Evolutionary conservation across 1,140 invertebrate genomes (phyloP), one percentile per base, ranked within the genome.

Genomic region (Hypothenemus hampei): DNA sequence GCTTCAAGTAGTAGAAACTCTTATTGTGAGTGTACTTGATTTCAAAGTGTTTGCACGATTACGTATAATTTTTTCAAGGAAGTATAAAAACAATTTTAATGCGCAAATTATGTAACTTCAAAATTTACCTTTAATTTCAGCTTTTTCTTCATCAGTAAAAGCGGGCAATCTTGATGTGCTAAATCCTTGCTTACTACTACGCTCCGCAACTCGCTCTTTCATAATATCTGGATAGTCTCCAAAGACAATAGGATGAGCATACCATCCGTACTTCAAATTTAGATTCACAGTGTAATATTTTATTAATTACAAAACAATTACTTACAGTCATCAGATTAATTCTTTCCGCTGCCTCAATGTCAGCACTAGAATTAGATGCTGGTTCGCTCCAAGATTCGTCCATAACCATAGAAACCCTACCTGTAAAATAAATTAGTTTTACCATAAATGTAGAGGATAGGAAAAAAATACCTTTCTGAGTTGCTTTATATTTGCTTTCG

Each of bases 211-310:
- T 22, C 73, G 73, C 19, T 78, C 65, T 55, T 77, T 79, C 69
- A 86, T 75, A 15, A 80, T 68, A 47, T 69, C 55, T 2, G 83
- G 82, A 63, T 83, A 86, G 59, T 85, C 78, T 6, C 83, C 83
- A 11, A 68, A 64, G 59, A 78, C 81, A 41, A 86, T 79, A 4
- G 83, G 82, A 70, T 83, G 73, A 1, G 73, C 77, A 56, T 77
- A 83, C 75, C 78, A 79, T 6, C 78, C 78, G 50, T 77, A 76
- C 75, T 78, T 6, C 5, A 36, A 29, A 5, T 29, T 8, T 36
- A 36, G 16, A 36, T n/a, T n/a, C 33, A 15, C 5, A 36, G 16
- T 29, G 6, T 36, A 0, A 36, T 8, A 8, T 41, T 15, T 41
- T 8, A 37, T 13, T 37, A 11, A n/a, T 13, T 11, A 8, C 16